A percentile compares a stretch with the other conserved stretches of the same genome.
phyloP scores from a whole-genome alignment of 2,113 vertebrate genomes.

The Rhadina sibilatrix region DNA sequence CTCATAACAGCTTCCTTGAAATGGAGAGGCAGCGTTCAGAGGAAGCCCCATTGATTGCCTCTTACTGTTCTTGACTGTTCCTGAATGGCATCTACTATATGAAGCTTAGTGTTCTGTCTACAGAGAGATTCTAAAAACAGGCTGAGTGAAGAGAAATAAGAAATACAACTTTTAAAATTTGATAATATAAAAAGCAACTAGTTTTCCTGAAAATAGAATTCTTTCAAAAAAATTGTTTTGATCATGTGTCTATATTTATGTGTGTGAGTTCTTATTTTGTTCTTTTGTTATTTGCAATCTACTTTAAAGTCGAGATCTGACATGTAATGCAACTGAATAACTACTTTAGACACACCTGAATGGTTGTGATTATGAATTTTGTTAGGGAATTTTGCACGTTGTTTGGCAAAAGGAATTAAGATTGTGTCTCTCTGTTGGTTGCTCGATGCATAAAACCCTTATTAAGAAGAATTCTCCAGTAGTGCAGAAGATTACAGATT shows the following conservation, averaged over 20 bases:
- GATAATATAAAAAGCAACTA: not conserved
- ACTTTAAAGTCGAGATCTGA: not conserved
- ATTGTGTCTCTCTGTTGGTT: not conserved
- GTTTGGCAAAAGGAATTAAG: not conserved
- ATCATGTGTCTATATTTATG: rapidly evolving
- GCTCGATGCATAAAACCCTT: not conserved
- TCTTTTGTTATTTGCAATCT: not conserved
- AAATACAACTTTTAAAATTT: not conserved
- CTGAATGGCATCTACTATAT: not conserved
- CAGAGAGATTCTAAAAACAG: not conserved
- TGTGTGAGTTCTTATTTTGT: not conserved
- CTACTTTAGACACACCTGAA: not conserved
- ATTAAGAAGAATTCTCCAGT: not conserved
- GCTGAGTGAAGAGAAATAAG: not conserved
- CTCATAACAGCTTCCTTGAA: not conserved
- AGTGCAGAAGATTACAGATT: not conserved
- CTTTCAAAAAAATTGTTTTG: not conserved
- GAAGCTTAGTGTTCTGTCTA: not conserved
- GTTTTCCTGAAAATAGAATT: not conserved
- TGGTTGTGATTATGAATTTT: not conserved
- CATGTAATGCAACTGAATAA: not conserved
- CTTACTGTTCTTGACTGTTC: not conserved
- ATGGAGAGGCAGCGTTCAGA: not conserved
- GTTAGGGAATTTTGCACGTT: not conserved
- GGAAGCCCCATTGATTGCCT: not conserved